phyloP scores from a whole-genome alignment of 2,888 invertebrate species.

The Toxonevra muliebris region DNA sequence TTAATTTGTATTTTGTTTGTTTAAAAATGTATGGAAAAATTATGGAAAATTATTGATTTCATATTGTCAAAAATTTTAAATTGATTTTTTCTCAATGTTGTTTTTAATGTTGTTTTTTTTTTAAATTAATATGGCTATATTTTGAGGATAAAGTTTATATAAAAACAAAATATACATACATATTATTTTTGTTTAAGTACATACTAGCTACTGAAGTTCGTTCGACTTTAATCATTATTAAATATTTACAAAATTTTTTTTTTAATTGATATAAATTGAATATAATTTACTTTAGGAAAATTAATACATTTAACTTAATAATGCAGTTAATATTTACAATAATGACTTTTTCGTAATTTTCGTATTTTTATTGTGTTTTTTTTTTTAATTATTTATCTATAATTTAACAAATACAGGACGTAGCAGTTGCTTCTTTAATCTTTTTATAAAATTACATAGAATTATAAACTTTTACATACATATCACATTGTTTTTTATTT shows the following conservation, averaged over 20 bases:
- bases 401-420: slow-evolving; percentile 24
- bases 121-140: slow-evolving; percentile 27
- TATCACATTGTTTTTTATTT: background rate
- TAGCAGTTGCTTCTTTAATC: slow-evolving; percentile 4
- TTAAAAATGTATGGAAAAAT: too few relatives aligned
- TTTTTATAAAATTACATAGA: too few relatives aligned
- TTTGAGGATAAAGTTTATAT: slow-evolving; percentile 12
- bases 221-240: slow-evolving; percentile 4
- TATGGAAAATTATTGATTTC: too few relatives aligned
- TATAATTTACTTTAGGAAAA: too few relatives aligned
- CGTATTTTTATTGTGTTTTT: background rate
- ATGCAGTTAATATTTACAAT: background rate
- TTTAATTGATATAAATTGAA: too few relatives aligned
- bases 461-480: too few relatives aligned
- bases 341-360: slow-evolving; percentile 10
- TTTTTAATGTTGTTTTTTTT: background rate
- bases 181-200: slow-evolving; percentile 4
- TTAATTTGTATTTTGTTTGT: background rate
- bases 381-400: background rate
- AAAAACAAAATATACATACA: slow-evolving; percentile 15
- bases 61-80: too few relatives aligned
- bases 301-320: background rate
- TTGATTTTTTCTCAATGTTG: slow-evolving; percentile 6
- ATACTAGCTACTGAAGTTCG: slow-evolving; percentile 10
- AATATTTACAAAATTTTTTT: background rate